Evolutionary conservation across 2,113 vertebrate species (phyloP).

Genomic region (Peucedramus taeniatus): DNA sequence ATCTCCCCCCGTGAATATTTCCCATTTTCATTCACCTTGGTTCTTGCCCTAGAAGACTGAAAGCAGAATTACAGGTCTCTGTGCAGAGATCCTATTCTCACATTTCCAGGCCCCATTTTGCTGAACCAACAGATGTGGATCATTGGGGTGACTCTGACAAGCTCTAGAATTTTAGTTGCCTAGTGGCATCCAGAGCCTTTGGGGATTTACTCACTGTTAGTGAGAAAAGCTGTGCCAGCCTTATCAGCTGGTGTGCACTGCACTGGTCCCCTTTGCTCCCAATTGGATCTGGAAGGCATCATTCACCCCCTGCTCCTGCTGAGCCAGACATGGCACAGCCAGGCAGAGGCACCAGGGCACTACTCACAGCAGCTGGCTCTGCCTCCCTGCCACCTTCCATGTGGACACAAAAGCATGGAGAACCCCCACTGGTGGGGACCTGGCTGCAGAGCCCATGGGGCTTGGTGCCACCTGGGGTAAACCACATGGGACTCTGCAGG

Average conservation of each 20-base stretch:
- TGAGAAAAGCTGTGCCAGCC: not conserved
- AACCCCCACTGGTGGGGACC: not conserved
- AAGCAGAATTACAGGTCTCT: not conserved
- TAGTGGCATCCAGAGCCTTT: not conserved
- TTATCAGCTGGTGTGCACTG: not conserved
- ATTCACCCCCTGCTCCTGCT: not conserved
- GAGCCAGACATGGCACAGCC: not conserved
- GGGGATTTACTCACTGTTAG: not conserved
- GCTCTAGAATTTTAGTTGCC: not conserved
- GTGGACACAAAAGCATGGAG: accelerated
- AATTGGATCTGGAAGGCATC: not conserved
- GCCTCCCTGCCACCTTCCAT: not conserved
- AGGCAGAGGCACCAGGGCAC: not conserved
- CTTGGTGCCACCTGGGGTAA: not conserved
- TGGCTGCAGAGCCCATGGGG: not conserved
- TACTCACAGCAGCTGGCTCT: not conserved
- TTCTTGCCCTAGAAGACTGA: not conserved
- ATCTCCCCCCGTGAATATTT: not conserved
- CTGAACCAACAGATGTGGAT: not conserved
- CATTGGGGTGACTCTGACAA: not conserved
- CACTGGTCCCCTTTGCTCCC: not conserved
- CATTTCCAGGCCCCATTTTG: not conserved
- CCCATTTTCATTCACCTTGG: not conserved
- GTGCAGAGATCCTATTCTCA: not conserved
- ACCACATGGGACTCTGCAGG: not conserved